These are phyloP conservation scores for Pharmacophagus antenor DNA, from an alignment of 2,888 invertebrate species.

Conservation along the genomic window DNA sequence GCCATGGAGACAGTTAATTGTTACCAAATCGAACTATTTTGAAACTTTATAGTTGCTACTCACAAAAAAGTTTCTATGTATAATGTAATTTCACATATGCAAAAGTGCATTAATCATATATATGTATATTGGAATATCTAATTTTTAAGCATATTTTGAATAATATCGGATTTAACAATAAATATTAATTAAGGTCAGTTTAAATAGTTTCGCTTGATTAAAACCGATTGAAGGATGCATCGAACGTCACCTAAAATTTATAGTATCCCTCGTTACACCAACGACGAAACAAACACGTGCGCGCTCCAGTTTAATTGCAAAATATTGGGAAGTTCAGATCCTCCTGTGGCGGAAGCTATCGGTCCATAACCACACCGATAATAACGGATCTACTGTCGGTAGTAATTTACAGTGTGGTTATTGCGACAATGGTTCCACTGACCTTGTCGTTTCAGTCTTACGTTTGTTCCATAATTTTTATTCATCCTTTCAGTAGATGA, in stretches of 20 bases:
- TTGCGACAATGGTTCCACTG: constrained; percentile 24
- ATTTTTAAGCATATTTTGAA: too few relatives aligned
- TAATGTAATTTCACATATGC: too few relatives aligned
- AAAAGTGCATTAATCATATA: too few relatives aligned
- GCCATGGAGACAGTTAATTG: too few relatives aligned
- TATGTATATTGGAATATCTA: too few relatives aligned
- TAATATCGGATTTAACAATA: not conserved
- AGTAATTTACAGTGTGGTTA: constrained; percentile 1
- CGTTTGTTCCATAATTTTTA: not conserved
- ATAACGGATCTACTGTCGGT: constrained; percentile 16
- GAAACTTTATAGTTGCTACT: too few relatives aligned
- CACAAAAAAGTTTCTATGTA: too few relatives aligned
- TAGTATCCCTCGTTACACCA: constrained; percentile 5
- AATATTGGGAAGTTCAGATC: constrained; percentile 18
- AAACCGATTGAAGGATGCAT: not conserved
- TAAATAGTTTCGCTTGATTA: constrained; percentile 14
- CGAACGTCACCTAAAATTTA: constrained; percentile 8
- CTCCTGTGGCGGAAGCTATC: constrained; percentile 7
- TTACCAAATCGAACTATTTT: too few relatives aligned
- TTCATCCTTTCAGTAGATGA: too few relatives aligned
- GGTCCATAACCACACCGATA: constrained; percentile 10
- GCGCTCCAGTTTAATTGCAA: constrained; percentile 6
- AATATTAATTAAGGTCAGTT: not conserved
- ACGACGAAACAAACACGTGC: constrained; percentile 14
- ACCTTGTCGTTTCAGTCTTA: not conserved